Conservation (phyloP, 1,140 invertebrate species). For the Belonocnema kinseyi region DNA sequence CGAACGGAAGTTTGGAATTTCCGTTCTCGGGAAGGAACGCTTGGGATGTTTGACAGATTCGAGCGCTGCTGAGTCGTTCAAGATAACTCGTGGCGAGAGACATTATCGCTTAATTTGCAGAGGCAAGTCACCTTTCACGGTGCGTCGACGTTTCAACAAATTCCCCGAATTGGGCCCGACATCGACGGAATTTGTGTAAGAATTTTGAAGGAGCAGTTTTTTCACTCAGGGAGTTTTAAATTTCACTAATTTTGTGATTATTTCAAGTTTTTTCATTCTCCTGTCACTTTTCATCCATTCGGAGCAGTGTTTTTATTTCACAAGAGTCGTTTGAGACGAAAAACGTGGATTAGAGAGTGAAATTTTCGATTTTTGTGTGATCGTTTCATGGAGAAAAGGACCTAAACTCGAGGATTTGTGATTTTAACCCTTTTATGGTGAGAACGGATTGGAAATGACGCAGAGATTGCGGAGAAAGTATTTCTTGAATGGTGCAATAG, state of each 20-base stretch:
- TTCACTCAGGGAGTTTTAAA: not conserved
- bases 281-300: not conserved
- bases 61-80: constrained; percentile 3
- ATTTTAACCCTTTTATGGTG: no score
- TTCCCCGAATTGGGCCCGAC: not conserved
- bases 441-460: no score
- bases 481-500: no score
- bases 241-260: no score
- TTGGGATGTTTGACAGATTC: constrained; percentile 9
- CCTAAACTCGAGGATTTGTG: no score
- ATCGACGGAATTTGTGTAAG: not conserved
- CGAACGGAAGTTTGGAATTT: no score
- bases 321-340: no score
- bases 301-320: not conserved
- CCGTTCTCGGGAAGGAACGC: not conserved
- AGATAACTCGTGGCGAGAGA: constrained; percentile 25
- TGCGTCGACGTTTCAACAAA: not conserved
- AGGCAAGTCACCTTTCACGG: constrained; percentile 1
- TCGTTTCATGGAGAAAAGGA: no score
- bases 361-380: no score
- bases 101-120: not conserved
- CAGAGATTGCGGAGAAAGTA: no score
- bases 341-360: no score
- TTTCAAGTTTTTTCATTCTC: not conserved
- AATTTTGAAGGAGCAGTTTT: not conserved